These are phyloP conservation scores for Ginglymostoma cirratum DNA, from an alignment of 2,113 vertebrate species.

Conservation along the genomic window DNA sequence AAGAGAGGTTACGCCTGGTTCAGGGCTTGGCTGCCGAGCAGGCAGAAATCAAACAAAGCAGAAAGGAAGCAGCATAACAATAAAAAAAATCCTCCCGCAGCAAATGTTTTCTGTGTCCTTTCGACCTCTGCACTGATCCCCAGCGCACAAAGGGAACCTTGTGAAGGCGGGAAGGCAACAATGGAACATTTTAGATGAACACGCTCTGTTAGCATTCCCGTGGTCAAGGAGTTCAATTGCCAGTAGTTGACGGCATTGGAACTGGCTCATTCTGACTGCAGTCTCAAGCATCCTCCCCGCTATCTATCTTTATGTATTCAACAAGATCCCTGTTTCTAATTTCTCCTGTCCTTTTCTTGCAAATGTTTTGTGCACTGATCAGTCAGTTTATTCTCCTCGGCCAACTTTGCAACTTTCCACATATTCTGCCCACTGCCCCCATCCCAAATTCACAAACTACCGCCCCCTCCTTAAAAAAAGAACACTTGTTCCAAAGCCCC, in stretches of 20 bases:
- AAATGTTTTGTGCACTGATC: neutral
- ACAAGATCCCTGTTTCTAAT: neutral
- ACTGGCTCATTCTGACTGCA: neutral
- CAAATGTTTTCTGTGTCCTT: slow-evolving; percentile 23
- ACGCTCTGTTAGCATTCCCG: neutral
- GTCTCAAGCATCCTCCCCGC: neutral
- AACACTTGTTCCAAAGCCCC: neutral
- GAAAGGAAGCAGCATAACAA: neutral
- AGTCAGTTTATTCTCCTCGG: no score
- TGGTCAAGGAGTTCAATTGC: neutral
- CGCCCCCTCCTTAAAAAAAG: no score
- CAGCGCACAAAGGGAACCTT: neutral
- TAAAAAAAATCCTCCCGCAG: neutral
- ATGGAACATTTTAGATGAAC: neutral
- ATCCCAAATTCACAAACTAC: no score
- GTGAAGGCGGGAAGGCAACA: neutral
- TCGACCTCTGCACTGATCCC: neutral
- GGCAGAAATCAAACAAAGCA: neutral
- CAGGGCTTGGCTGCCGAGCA: neutral
- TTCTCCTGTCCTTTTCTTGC: neutral
- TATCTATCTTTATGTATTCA: neutral
- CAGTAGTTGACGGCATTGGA: neutral
- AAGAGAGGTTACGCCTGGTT: neutral
- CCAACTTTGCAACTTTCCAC: no score
- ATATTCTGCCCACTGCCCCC: neutral